Base-by-base conservation (phyloP, 2,113 vertebrate genomes). In the Austrofundulus limnaeus region DNA sequence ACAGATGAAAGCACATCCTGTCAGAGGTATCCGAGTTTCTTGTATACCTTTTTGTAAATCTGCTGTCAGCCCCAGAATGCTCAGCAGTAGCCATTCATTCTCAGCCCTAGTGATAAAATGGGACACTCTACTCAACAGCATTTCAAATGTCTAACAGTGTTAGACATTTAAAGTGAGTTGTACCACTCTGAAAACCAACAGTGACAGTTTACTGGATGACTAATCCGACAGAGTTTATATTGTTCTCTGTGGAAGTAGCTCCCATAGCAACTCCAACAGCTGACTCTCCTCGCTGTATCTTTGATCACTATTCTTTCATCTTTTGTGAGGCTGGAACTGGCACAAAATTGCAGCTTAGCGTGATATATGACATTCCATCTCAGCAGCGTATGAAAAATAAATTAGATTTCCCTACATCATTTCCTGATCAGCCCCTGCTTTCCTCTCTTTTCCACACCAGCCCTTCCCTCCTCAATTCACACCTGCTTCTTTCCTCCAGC, bases 231-330 rank as follows among this genome's bases (percentile, higher is more conserved):
- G 61, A 61, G 77, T 83, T 79, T 81, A 82, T 72, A 84, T 85
- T 81, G 81, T 90, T 86, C 60, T 80, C 54, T n/a, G 42, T 64
- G 72, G 61, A 75, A 57, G 70, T 41, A 55, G 60, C 79, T 85
- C 63, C 68, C 65, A 63, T 61, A 77, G 78, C 66, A 70, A 53
- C 78, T 74, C 64, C 60, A 69, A 73, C 75, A 66, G 84, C 59
- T 63, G 67, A 80, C 74, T 83, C 56, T 63, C 41, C 34, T 34
- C 57, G 57, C 38, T 74, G 62, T 77, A 75, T 86, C 82, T 90
- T 88, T 89, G 85, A 88, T 85, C 81, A 68, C 73, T 58, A 75
- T 85, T 88, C 81, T 89, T 90, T 90, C 85, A 90, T 90, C 74
- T 88, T 77, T 86, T 72, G 59, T 73, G 74, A 82, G 75, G 57